Evolutionary conservation across 2,797 vertebrate genomes (phyloP).

Genomic region (Gallinago stenura): DNA sequence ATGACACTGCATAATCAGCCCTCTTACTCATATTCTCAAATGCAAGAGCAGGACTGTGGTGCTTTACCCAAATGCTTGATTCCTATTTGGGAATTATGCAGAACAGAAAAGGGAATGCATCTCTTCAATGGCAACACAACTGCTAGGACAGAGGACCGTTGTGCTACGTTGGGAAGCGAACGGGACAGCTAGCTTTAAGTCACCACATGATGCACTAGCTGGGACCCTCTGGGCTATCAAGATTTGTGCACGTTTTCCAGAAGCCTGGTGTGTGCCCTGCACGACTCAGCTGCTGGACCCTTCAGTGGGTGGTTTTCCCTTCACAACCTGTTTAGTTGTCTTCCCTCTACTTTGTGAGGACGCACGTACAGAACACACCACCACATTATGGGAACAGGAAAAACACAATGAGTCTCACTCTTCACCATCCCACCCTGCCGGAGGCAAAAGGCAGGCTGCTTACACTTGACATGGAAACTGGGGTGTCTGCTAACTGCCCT

Average conservation of each 20-base stretch:
- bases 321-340: not conserved
- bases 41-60: not conserved
- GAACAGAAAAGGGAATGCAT: not conserved
- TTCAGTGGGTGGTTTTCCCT: not conserved
- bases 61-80: not conserved
- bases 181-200: not conserved
- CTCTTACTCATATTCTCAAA: conserved; percentile 8
- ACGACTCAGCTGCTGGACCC: not conserved
- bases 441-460: not conserved
- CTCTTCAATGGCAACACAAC: not conserved
- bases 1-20: not conserved
- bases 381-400: not conserved
- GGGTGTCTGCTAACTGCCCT: not conserved
- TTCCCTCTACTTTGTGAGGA: not conserved
- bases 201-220: rapidly evolving
- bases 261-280: not conserved
- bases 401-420: not conserved
- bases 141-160: not conserved
- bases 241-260: not conserved
- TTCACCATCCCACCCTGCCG: not conserved
- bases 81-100: not conserved
- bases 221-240: not conserved
- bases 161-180: not conserved
- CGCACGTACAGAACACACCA: not conserved
- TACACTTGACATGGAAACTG: not conserved